Conservation (phyloP, 2,797 vertebrate species). For the Oophaga sylvatica region DNA sequence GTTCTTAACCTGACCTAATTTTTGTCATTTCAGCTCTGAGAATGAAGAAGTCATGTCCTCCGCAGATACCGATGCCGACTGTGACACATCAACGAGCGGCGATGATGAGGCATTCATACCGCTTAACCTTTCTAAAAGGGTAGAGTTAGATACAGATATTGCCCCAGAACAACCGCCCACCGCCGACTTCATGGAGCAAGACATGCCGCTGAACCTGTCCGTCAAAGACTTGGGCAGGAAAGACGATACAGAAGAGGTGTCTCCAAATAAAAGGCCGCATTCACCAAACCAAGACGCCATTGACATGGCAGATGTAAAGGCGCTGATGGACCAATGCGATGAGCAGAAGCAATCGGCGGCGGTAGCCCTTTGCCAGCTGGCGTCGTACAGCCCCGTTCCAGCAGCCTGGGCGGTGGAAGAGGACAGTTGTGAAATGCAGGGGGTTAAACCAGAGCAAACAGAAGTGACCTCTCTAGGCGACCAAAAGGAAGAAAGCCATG, state of each 20-base stretch:
- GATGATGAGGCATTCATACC: conserved; percentile 74
- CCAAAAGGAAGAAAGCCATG: conserved; percentile 63
- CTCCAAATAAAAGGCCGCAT: background rate
- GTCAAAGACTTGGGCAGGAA: conserved; percentile 78
- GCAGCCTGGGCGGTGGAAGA: conserved; percentile 56
- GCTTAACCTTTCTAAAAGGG: conserved; percentile 90
- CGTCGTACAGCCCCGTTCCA: conserved; percentile 77
- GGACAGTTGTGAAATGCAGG: conserved; percentile 59
- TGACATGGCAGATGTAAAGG: conserved; percentile 56
- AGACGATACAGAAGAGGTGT: background rate
- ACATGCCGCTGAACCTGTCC: conserved; percentile 90
- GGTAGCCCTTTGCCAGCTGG: conserved; percentile 94
- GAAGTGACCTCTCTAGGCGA: background rate
- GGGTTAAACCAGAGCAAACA: background rate
- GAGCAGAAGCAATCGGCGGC: conserved; percentile 92
- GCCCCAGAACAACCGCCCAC: conserved; percentile 15
- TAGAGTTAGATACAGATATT: conserved; percentile 64
- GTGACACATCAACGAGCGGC: conserved; percentile 56
- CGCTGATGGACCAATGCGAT: conserved; percentile 79
- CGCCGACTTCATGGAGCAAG: conserved; percentile 71
- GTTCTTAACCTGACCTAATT: background rate
- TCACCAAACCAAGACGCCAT: rapidly evolving
- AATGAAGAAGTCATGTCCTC: conserved; percentile 61
- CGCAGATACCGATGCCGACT: background rate
- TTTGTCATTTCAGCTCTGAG: conserved; percentile 66